Base-by-base conservation (phyloP, 2,113 vertebrate genomes). In the Nothobranchius kuhntae region DNA sequence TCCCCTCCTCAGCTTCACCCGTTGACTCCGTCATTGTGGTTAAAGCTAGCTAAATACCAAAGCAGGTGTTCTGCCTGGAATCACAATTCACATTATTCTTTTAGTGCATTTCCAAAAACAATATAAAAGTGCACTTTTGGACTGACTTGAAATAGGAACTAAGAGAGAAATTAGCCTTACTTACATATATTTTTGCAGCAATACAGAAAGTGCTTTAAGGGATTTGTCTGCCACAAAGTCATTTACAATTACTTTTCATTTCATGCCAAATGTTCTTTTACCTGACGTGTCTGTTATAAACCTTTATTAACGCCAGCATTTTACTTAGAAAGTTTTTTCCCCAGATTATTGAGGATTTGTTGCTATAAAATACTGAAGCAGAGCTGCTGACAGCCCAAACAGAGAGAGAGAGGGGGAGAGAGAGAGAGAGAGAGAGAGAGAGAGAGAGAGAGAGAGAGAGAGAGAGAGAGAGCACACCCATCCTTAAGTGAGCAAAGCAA, bases 401-500 rank as follows among this genome's bases (percentile, higher is more conserved):
- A 57, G 56, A 57, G 52, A n/a, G 53, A 30, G 53, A 57, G 48
- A 53, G 21, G 61, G 56, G 54, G 52, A n/a, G 53, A 30, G 53
- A 54, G 69, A 42, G 65, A 65, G 64, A 60, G 17, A 48, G 52
- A 77, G 62, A 75, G 64, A 13, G 42, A 52, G 46, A 55, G 1
- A 30, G 30, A 30, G 30, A 30, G 30, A 30, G 30, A 30, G 30
- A 30, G 30, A 57, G 48, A 53, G 17, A 59, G 56, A 57, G 52
- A n/a, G 53, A 30, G 53, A 54, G 30, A 30, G 30, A 30, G 30
- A 30, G 59, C 73, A 73, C 75, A 80, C 81, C 81, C 83, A 78
- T 84, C 80, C 78, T 86, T 84, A 91, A 82, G 81, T 83, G 77
- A 91, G 90, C 86, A 91, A 83, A 91, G 90, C 79, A 86, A 91